Evolutionary conservation across 1,140 invertebrate genomes (phyloP), one percentile per base, ranked within the genome.

Genomic region (Adoxophyes honmai): DNA sequence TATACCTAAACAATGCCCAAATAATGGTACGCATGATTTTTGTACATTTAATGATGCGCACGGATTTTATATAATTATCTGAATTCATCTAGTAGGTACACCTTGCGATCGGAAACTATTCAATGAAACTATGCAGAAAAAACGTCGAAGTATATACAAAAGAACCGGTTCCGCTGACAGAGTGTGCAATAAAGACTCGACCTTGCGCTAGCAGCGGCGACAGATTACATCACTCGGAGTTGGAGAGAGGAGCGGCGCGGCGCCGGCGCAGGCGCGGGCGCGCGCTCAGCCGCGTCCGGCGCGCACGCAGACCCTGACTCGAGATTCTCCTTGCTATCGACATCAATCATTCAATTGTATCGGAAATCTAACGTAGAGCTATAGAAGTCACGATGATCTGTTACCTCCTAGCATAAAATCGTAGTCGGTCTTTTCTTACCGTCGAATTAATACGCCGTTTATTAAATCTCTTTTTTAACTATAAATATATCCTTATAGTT

Each of bases 151-250:
- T 48, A 28, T 48, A 21, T 18, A 33, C 28, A 48, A 48, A 18
- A 48, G 42, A 48, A 48, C 42, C 42, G 42, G 42, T 48, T 48
- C 42, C 42, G 42, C 42, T 48, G 42, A 48, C 42, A 48, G 21
- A 48, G 16, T 55, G 36, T 57, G 55, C 55, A 57, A 51, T 57
- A 55, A 59, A 65, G 63, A 34, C 35, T 39, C 74, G 70, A 75
- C 71, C 58, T 60, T 60, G 58, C 58, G 58, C 34, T 7, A 9
- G 18, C 39, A 9, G 18, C 39, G 39, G 42, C 42, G 42, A 48
- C 42, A 21, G 58, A 44, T 60, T 60, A 60, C 58, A 55, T 60
- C 58, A 60, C 52, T 34, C 35, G 9, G 52, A 10, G 18, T 34
- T 48, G 9, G 52, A 10, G 18, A 16, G 42, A 48, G 42, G 42